Evolutionary conservation across 2,888 invertebrate genomes (phyloP), one percentile per base, ranked within the genome.

Genomic region (Xiphydria camelus): DNA sequence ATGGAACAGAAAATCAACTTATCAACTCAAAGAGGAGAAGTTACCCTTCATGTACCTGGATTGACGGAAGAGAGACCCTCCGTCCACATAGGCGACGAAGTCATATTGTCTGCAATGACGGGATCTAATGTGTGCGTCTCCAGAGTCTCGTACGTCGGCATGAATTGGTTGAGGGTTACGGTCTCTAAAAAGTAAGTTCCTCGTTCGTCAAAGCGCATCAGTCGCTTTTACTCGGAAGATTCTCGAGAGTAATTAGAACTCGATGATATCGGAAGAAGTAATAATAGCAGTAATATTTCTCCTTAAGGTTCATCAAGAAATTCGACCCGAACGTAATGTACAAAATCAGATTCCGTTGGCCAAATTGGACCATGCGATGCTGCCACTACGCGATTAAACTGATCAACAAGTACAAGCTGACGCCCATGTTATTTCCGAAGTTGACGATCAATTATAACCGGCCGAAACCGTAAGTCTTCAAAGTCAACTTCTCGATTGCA

Each of bases 371-470:
- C 18, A 33, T 55, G 9, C 55, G 25, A 12, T 57, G 58, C 41
- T 54, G 37, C 15, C 66, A 66, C 45, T 51, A 46, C 37, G 60
- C 57, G 4, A 46, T 67, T 4, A 32, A 48, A 21, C 25, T 46
- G 23, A 40, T 55, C 3, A 18, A 31, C 2, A 32, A 47, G 9
- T 37, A 42, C 32, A 40, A 59, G 17, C 41, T 64, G 4, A n/a
- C 29, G 2, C 21, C 47, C 1, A 41, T 51, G 25, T 9, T 64
- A 9, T 65, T 60, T 47, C 66, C 66, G 3, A 26, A 46, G 38
- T 22, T 35, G 2, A 39, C 19, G 12, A 39, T 41, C 10, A 21
- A 17, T 4, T 26, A 22, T 17, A 50, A 22, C 40, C 51, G 50
- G 45, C n/a, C 41, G 46, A 46, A 17, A 14, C 25, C 20, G 33